These are phyloP conservation scores for Drosophila kohkoa DNA, from an alignment of 1,140 invertebrate genomes.

Conservation along the genomic window DNA sequence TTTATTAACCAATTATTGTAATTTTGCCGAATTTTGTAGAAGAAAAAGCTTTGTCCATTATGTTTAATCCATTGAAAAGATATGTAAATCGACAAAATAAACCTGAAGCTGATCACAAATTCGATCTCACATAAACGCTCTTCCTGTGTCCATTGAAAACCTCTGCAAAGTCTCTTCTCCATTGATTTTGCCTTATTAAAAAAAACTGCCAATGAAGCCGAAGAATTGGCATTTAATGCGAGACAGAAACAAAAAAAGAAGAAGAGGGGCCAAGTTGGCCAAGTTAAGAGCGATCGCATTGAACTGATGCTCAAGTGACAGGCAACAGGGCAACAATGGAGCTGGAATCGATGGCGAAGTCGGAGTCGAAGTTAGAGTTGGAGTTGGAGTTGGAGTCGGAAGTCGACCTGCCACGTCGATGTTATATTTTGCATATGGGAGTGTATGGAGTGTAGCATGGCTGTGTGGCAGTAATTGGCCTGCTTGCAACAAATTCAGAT, in stretches of 20 bases:
- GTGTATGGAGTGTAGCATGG: not conserved
- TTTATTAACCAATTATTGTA: too few relatives aligned
- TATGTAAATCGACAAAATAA: not conserved
- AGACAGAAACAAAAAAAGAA: not conserved
- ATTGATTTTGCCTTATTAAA: conserved; percentile 1
- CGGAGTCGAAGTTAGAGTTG: too few relatives aligned
- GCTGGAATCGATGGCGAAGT: not conserved
- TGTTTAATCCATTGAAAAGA: not conserved
- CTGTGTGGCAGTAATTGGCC: conserved; percentile 70
- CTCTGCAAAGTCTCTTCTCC: not conserved
- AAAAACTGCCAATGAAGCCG: not conserved
- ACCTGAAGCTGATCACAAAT: not conserved
- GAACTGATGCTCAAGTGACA: conserved; percentile 18
- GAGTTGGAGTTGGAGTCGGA: not conserved
- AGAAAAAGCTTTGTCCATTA: too few relatives aligned
- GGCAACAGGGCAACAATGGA: conserved; percentile 3
- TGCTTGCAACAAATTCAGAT: conserved; percentile 81
- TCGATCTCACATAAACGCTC: not conserved
- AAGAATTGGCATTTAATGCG: conserved; percentile 6
- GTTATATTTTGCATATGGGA: conserved; percentile 41
- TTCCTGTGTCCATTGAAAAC: not conserved
- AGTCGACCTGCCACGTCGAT: conserved; percentile 1
- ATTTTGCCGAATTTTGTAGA: too few relatives aligned
- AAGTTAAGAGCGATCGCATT: conserved; percentile 12
- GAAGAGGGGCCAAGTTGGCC: conserved; percentile 6